These are phyloP conservation scores for Rhamnusium bicolor DNA, from an alignment of 2,888 invertebrate species.

Conservation along the genomic window DNA sequence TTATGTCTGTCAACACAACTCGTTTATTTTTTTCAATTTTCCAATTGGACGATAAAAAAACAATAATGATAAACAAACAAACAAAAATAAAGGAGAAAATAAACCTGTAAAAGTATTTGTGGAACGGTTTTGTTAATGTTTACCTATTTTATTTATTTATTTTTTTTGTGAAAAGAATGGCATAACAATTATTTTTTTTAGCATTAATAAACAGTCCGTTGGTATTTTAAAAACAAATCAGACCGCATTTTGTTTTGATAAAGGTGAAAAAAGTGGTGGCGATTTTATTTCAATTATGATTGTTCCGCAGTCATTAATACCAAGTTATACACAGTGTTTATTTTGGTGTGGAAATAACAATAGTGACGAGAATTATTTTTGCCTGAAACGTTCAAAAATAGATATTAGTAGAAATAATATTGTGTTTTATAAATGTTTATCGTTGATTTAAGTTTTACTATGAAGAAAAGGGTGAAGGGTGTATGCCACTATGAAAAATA, in stretches of 20 bases:
- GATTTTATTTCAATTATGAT: conserved; percentile 2
- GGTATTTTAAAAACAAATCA: conserved; percentile 24
- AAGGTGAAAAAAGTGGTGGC: background rate
- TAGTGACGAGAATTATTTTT: too few relatives aligned
- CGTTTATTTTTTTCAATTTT: conserved; percentile 18
- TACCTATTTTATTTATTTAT: too few relatives aligned
- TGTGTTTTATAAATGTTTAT: too few relatives aligned
- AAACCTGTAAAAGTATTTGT: conserved; percentile 22
- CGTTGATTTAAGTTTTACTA: too few relatives aligned
- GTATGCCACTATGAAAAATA: too few relatives aligned
- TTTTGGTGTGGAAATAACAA: too few relatives aligned
- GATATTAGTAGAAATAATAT: too few relatives aligned
- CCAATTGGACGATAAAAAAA: conserved; percentile 18
- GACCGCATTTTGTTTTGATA: conserved; percentile 2
- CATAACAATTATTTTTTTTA: conserved; percentile 24
- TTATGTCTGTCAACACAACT: background rate
- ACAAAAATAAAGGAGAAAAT: conserved; percentile 4
- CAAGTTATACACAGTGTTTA: background rate
- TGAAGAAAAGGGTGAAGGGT: too few relatives aligned
- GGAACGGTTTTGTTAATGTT: conserved; percentile 3
- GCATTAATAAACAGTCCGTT: conserved; percentile 18
- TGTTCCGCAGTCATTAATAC: background rate
- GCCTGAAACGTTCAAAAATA: too few relatives aligned
- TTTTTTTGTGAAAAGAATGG: background rate
- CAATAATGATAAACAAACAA: conserved; percentile 28